These are phyloP conservation scores for Poeciliopsis presidionis DNA, from an alignment of 2,797 vertebrate genomes.

Conservation along the genomic window DNA sequence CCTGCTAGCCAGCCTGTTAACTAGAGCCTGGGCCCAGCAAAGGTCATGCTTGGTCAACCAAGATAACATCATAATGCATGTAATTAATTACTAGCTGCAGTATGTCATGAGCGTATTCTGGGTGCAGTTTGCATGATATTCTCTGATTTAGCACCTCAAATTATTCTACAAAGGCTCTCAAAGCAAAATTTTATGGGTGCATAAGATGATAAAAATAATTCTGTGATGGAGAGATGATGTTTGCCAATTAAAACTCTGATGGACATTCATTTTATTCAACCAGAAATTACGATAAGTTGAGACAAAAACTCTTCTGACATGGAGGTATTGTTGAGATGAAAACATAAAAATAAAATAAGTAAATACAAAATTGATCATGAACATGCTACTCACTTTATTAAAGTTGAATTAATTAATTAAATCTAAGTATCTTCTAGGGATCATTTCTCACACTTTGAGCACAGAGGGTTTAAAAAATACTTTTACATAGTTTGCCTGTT, in stretches of 20 bases:
- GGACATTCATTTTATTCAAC: not conserved
- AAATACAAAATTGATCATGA: not conserved
- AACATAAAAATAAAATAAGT: not conserved
- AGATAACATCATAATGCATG: slow-evolving; percentile 76
- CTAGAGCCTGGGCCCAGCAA: slow-evolving; percentile 71
- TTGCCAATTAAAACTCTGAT: not conserved
- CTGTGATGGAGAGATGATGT: not conserved
- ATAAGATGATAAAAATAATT: not conserved
- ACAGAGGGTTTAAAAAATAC: not conserved
- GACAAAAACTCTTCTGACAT: not conserved
- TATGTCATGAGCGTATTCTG: slow-evolving; percentile 46
- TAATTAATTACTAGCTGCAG: slow-evolving; percentile 80
- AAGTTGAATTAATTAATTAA: not conserved
- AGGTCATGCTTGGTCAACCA: slow-evolving; percentile 72
- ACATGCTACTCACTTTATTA: not conserved
- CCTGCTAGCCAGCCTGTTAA: slow-evolving; percentile 80
- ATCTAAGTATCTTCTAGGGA: not conserved
- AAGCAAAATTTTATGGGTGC: not conserved
- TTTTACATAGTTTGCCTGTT: not conserved
- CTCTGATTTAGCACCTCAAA: not conserved
- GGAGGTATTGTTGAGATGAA: not conserved
- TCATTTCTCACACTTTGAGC: not conserved
- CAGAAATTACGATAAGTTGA: not conserved
- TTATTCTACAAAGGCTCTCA: not conserved
- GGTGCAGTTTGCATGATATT: slow-evolving; percentile 12